These are phyloP conservation scores for Burhinus oedicnemus DNA, from an alignment of 2,113 vertebrate species.

Conservation along the genomic window DNA sequence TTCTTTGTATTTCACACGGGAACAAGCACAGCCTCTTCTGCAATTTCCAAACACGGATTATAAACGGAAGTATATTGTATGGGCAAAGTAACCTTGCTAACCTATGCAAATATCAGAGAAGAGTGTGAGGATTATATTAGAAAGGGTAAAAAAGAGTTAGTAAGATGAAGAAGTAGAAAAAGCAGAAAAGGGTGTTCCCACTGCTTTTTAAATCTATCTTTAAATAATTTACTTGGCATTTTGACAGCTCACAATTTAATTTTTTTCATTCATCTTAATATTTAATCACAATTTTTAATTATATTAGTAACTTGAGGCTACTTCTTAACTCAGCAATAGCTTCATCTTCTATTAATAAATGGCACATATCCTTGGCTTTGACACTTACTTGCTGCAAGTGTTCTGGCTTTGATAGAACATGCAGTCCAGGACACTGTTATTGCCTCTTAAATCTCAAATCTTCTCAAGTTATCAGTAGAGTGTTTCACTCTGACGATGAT, in stretches of 20 bases:
- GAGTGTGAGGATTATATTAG: not conserved
- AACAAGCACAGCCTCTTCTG: not conserved
- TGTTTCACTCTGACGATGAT: constrained; percentile 2
- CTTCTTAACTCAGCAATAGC: constrained; percentile 34
- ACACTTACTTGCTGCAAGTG: constrained; percentile 22
- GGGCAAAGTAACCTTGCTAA: not conserved
- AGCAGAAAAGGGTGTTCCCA: not conserved
- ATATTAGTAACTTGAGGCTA: constrained; percentile 32
- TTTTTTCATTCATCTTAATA: constrained; percentile 38
- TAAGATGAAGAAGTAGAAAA: not conserved
- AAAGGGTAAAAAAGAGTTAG: not conserved
- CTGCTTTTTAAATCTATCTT: not conserved
- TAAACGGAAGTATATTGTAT: not conserved
- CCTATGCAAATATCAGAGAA: not conserved
- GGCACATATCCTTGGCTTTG: constrained; percentile 1
- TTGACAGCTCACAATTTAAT: constrained; percentile 10
- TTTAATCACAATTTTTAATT: constrained; percentile 59
- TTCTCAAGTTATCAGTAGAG: constrained; percentile 15
- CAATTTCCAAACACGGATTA: not conserved
- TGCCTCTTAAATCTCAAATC: constrained; percentile 18
- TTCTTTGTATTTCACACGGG: not conserved
- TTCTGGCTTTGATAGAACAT: constrained; percentile 27
- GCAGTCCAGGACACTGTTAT: not conserved
- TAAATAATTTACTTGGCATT: constrained; percentile 28
- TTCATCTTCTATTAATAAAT: constrained; percentile 55